phyloP scores from a whole-genome alignment of 2,113 vertebrate species.

The Poecile atricapillus region DNA sequence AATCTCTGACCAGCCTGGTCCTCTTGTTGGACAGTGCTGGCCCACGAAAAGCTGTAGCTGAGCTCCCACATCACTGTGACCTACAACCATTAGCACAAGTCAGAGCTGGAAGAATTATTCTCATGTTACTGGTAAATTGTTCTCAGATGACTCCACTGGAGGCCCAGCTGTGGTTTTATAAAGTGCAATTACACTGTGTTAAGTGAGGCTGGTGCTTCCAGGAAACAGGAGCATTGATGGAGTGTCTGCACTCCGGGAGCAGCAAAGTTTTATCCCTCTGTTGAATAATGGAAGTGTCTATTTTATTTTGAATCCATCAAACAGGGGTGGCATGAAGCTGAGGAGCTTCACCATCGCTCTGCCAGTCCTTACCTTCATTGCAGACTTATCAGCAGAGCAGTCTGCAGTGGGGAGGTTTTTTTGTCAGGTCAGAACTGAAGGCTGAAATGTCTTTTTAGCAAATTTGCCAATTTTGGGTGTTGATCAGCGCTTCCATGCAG shows the following conservation, averaged over 20 bases:
- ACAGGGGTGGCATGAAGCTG: too few species aligned
- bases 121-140: background rate
- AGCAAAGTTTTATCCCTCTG: background rate
- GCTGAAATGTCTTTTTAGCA: background rate
- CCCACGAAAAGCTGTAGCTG: background rate
- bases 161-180: background rate
- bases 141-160: background rate
- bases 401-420: background rate
- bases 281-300: background rate
- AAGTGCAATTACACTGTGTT: background rate
- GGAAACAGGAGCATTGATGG: background rate
- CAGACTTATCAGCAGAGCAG: background rate
- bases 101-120: background rate
- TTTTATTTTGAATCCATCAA: background rate
- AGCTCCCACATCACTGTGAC: background rate
- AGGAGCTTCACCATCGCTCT: background rate
- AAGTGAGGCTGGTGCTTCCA: background rate
- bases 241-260: background rate
- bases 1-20: background rate
- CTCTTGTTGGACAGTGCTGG: background rate
- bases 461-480: background rate
- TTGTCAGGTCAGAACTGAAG: background rate
- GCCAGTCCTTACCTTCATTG: background rate
- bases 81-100: background rate
- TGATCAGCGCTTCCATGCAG: background rate